These are phyloP conservation scores for Pelodiscus sinensis DNA, from an alignment of 2,113 vertebrate genomes.

Conservation along the genomic window DNA sequence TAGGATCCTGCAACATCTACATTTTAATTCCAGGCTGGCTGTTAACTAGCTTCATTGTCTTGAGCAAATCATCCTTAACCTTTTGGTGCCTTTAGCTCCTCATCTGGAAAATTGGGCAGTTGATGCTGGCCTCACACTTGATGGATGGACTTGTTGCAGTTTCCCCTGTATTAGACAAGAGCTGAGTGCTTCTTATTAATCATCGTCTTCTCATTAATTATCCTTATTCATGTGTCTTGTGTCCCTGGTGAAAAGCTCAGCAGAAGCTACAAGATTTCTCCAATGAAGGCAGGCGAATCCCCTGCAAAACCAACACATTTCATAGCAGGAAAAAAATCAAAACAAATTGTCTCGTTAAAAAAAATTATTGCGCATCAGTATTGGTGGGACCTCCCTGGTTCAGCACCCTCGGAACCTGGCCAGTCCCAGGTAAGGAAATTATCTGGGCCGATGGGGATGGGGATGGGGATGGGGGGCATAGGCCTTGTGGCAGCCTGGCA, in stretches of 20 bases:
- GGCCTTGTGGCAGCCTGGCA: too few species aligned
- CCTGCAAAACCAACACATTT: constrained; percentile 15
- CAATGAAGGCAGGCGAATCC: constrained; percentile 15
- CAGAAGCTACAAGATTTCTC: constrained; percentile 51
- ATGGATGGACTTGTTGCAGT: constrained; percentile 54
- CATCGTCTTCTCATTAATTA: constrained; percentile 62
- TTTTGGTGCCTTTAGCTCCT: neutral
- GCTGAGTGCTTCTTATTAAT: constrained; percentile 52
- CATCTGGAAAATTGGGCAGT: neutral
- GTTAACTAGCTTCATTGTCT: neutral
- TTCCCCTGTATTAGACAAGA: neutral
- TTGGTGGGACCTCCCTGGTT: too few species aligned
- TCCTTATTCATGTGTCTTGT: constrained; percentile 54
- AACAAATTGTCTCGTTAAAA: constrained; percentile 37
- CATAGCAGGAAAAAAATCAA: neutral
- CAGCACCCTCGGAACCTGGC: too few species aligned
- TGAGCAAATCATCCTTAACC: constrained; percentile 32
- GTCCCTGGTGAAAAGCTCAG: constrained; percentile 53
- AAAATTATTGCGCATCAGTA: constrained; percentile 35
- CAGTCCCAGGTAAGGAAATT: too few species aligned
- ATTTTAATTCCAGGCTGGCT: neutral
- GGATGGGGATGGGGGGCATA: too few species aligned
- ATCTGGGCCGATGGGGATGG: too few species aligned
- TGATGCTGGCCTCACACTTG: constrained; percentile 17
- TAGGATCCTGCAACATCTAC: neutral